Base-by-base conservation (phyloP, 1,140 invertebrate species). In the Drosophila kepulauana region DNA sequence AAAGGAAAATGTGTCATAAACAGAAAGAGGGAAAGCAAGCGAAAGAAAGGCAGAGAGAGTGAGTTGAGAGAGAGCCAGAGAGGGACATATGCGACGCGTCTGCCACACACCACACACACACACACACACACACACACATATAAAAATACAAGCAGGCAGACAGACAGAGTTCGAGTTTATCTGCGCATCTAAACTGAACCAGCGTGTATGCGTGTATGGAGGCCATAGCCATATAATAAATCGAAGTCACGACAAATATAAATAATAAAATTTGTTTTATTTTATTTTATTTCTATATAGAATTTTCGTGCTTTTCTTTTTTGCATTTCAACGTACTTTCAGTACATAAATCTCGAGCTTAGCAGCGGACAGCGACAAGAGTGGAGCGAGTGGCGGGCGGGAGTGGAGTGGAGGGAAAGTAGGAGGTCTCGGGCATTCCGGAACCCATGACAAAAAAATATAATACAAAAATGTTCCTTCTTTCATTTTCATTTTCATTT, bases 181-280 rank as follows among this genome's bases (percentile, higher is more conserved):
- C 73, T 71, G 51, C 67, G n/a, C 67, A 75, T 75, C 68, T 76
- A 54, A 58, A 59, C 73, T 71, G 54, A 59, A 65, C 73, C 64
- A 76, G 35, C 54, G 13, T 59, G 25, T 52, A 33, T 68, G 65
- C 57, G 59, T 67, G 35, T 56, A 16, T 59, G 30, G 33, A 56
- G 45, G 80, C 45, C 49, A 62, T 75, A 75, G 78, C 63, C 66
- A 48, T 69, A 79, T 82, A 86, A 87, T 87, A 87, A 87, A 87
- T 87, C 84, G 84, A 87, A 87, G 84, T 87, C 84, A 87, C 72
- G 84, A 87, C 84, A 88, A 88, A 87, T 88, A 87, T 87, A 87
- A 87, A 87, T 87, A 87, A 87, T 87, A 87, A 88, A 82, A 88
- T 88, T 81, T 57, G 35, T 57, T 57, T 41, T 57, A 57, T 57